Evolutionary conservation across 2,797 vertebrate genomes (phyloP).

Genomic region (Nothura maculosa): DNA sequence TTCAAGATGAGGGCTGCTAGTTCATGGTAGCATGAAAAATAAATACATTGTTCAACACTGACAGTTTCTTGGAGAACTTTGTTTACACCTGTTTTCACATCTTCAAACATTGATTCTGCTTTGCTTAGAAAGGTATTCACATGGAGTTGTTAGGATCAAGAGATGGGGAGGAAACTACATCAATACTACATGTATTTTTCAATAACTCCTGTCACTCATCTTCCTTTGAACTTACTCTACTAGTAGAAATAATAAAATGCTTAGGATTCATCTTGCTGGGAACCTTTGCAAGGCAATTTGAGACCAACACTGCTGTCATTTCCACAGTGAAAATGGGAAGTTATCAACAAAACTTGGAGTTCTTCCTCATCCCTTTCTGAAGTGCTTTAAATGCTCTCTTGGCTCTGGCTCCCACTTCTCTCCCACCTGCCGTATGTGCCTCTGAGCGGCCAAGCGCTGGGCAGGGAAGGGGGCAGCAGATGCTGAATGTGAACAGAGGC

Average conservation of each 20-base stretch:
- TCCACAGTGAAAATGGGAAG: background rate
- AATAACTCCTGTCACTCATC: background rate
- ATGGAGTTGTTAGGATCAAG: background rate
- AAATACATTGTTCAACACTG: background rate
- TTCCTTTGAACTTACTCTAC: constrained; percentile 35
- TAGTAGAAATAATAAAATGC: constrained; percentile 19
- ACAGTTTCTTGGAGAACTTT: background rate
- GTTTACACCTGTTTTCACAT: background rate
- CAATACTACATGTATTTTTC: background rate
- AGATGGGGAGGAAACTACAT: background rate
- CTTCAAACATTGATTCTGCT: background rate
- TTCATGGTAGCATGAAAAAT: background rate
- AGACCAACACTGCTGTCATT: background rate
- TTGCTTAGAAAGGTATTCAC: background rate
- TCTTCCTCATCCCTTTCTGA: background rate
- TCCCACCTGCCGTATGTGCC: background rate
- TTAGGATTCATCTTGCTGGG: constrained; percentile 18
- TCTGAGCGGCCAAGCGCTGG: background rate
- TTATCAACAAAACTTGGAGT: background rate
- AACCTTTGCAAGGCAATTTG: constrained; percentile 34
- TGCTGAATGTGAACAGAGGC: background rate
- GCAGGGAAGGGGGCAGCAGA: background rate
- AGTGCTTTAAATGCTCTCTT: background rate
- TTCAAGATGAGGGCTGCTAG: background rate
- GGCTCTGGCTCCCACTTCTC: background rate